phyloP scores from a whole-genome alignment of 2,113 vertebrate genomes.

The Abramis brama region DNA sequence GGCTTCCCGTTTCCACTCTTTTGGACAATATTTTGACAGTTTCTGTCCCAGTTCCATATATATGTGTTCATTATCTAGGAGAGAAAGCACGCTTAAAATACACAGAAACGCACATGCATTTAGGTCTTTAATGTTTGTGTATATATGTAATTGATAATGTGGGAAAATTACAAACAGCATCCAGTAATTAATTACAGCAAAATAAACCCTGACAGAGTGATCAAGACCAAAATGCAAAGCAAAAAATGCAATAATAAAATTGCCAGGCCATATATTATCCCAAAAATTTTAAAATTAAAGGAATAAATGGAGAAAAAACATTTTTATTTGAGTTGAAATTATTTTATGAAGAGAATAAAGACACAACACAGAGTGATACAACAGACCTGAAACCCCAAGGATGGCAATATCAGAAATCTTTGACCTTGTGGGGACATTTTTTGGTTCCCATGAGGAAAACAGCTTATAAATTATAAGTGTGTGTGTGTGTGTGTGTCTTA shows the following conservation, averaged over 20 bases:
- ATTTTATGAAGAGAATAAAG: background rate
- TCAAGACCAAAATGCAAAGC: background rate
- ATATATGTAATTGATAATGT: background rate
- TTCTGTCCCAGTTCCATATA: conserved; percentile 98
- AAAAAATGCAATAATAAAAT: background rate
- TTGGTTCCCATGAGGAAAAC: too few species aligned
- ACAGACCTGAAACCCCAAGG: background rate
- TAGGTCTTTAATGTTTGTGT: background rate
- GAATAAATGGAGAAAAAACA: background rate
- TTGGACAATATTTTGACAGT: conserved; percentile 98
- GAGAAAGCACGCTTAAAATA: conserved; percentile 38
- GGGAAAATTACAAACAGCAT: background rate
- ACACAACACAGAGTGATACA: background rate
- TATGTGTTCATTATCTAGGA: conserved; percentile 94
- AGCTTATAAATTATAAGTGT: too few species aligned
- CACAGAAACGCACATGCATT: background rate
- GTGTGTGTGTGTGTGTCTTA: conserved; percentile 72
- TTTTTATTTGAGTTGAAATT: background rate
- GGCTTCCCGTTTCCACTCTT: conserved; percentile 98
- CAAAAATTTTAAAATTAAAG: background rate
- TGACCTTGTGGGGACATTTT: too few species aligned
- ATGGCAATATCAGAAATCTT: too few species aligned
- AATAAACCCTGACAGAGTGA: background rate
- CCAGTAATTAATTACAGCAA: background rate
- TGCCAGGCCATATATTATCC: background rate